Percentiles rank a stretch among this genome's conserved stretches.
Evolutionary conservation across 2,797 vertebrate species (phyloP).

Genomic region (Pitangus sulphuratus): DNA sequence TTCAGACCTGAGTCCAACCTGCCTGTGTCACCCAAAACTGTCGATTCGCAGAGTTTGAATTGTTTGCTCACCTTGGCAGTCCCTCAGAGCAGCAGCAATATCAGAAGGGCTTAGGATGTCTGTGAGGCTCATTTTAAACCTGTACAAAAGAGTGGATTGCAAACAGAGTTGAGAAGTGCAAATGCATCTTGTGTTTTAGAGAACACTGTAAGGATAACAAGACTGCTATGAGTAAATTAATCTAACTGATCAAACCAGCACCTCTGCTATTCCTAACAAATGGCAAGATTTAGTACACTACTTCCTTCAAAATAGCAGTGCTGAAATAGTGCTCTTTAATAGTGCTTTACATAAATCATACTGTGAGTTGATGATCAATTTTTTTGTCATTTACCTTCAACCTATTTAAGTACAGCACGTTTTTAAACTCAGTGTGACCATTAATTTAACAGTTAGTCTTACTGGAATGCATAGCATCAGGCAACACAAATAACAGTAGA

Average conservation of each 20-base stretch:
- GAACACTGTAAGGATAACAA: not conserved
- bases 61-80: constrained; percentile 89
- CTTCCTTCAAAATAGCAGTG: not conserved
- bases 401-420: not conserved
- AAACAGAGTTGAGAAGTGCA: not conserved
- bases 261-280: not conserved
- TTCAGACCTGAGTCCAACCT: not conserved
- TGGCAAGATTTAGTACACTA: not conserved
- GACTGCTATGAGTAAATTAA: not conserved
- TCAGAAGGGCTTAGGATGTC: constrained; percentile 90
- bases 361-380: not conserved
- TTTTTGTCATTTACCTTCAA: not conserved
- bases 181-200: not conserved
- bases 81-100: constrained; percentile 92
- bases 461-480: not conserved
- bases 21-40: not conserved
- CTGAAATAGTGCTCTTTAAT: not conserved
- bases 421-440: not conserved
- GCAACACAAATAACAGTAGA: not conserved
- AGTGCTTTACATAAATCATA: not conserved
- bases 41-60: not conserved
- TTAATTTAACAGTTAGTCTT: not conserved
- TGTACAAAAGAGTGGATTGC: constrained; percentile 53
- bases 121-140: constrained; percentile 91
- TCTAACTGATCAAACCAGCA: not conserved